Evolutionary conservation across 2,797 vertebrate species (phyloP).

Genomic region (Phyllotis vaccarum): DNA sequence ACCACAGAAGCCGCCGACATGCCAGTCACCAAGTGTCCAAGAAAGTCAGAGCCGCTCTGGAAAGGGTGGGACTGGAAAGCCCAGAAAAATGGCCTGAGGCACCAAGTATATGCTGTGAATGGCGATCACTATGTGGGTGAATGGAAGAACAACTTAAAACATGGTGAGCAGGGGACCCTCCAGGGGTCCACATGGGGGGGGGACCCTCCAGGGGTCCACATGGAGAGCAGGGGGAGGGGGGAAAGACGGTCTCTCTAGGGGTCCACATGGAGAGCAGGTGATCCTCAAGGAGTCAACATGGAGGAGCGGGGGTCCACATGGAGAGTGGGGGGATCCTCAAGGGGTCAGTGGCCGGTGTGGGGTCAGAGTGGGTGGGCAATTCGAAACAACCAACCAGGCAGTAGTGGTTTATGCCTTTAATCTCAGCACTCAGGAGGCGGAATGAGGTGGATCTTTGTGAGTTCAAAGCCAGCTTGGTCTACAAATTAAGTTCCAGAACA

Average conservation of each 20-base stretch:
- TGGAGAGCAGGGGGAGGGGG: too few species aligned
- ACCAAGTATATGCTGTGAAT: slow-evolving; percentile 89
- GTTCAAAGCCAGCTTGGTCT: background rate
- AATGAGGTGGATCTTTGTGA: background rate
- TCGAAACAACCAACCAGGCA: background rate
- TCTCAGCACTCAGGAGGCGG: background rate
- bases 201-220: too few species aligned
- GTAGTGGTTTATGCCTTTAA: background rate
- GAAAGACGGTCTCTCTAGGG: too few species aligned
- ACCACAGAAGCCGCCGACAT: slow-evolving; percentile 83
- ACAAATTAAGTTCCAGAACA: background rate
- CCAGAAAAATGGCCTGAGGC: slow-evolving; percentile 90
- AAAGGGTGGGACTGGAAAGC: slow-evolving; percentile 90
- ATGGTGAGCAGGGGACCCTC: slow-evolving; percentile 89
- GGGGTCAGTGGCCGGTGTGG: fast-evolving
- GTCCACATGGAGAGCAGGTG: slow-evolving; percentile 90
- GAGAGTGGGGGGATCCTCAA: too few species aligned
- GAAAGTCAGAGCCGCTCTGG: slow-evolving; percentile 82
- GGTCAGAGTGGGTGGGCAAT: background rate
- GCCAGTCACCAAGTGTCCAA: slow-evolving; percentile 87
- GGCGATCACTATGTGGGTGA: slow-evolving; percentile 94
- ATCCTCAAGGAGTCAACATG: too few species aligned
- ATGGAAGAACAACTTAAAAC: slow-evolving; percentile 94
- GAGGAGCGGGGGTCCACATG: too few species aligned
- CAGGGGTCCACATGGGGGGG: too few species aligned